Conservation (phyloP, 2,797 vertebrate species). For the Selene dorsalis region DNA sequence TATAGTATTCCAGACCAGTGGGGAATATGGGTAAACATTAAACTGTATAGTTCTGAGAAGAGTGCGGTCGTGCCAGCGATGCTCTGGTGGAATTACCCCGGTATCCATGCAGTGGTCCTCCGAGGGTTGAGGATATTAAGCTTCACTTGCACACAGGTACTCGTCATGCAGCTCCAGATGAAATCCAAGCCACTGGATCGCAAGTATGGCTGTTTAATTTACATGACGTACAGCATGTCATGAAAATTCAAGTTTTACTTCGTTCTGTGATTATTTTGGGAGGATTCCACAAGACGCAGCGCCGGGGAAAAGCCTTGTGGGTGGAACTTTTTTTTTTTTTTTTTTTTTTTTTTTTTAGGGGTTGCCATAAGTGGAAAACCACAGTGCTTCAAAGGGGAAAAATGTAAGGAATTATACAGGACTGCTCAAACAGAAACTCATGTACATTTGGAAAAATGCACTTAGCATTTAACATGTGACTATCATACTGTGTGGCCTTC, state of each 20-base stretch:
- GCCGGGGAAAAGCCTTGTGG: neutral
- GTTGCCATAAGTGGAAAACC: neutral
- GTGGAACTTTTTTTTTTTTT: conserved; percentile 9
- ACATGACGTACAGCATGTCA: conserved; percentile 52
- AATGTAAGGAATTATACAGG: neutral
- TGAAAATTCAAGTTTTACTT: conserved; percentile 24
- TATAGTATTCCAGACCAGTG: conserved; percentile 91
- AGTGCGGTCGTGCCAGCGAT: conserved; percentile 52
- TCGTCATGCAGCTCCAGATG: conserved; percentile 32
- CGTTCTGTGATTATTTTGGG: conserved; percentile 51
- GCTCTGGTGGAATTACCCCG: conserved; percentile 63
- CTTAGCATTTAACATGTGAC: neutral
- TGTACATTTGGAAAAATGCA: neutral
- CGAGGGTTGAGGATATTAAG: conserved; percentile 33
- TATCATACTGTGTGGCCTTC: too few relatives aligned
- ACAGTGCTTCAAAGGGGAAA: neutral
- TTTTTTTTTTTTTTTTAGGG: neutral
- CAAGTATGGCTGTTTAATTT: conserved; percentile 29
- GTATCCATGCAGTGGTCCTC: conserved; percentile 33
- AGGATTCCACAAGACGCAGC: conserved; percentile 30
- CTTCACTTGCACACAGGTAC: conserved; percentile 54
- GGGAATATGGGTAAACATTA: conserved; percentile 96
- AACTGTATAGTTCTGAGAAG: conserved; percentile 81
- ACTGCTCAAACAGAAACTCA: too few relatives aligned
- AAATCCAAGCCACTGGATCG: conserved; percentile 47